Conservation (phyloP, 1,140 invertebrate species). For the Sitodiplosis mosellana region DNA sequence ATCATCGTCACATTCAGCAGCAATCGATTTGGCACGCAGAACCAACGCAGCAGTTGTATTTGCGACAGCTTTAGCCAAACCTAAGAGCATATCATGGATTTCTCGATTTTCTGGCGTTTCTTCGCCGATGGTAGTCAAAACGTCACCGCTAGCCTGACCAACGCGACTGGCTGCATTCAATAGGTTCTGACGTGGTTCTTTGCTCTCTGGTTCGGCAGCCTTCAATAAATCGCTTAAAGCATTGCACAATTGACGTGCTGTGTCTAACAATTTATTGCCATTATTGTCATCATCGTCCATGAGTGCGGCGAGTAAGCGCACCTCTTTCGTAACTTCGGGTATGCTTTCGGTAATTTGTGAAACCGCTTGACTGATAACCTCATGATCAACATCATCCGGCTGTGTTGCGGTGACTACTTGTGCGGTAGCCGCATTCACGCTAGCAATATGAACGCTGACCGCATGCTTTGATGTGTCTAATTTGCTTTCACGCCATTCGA, state of each 20-base stretch:
- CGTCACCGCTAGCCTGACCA: slow-evolving; percentile 86
- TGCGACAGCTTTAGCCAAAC: slow-evolving; percentile 86
- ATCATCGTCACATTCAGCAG: slow-evolving; percentile 64
- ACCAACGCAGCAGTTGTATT: slow-evolving; percentile 92
- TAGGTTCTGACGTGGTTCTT: slow-evolving; percentile 82
- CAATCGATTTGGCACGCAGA: slow-evolving; percentile 83
- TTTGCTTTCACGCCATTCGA: slow-evolving; percentile 85
- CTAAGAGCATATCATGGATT: slow-evolving; percentile 66
- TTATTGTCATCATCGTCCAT: slow-evolving; percentile 72
- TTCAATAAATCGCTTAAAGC: slow-evolving; percentile 90
- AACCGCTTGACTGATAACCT: slow-evolving; percentile 90
- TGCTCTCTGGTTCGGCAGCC: slow-evolving; percentile 82
- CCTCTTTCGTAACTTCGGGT: slow-evolving; percentile 87
- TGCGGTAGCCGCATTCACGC: slow-evolving; percentile 97
- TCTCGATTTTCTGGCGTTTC: slow-evolving; percentile 63
- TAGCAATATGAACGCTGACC: slow-evolving; percentile 89
- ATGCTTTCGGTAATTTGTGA: slow-evolving; percentile 92
- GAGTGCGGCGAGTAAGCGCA: slow-evolving; percentile 85
- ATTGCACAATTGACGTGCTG: slow-evolving; percentile 74
- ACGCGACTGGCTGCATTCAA: slow-evolving; percentile 86
- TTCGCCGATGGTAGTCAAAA: slow-evolving; percentile 89
- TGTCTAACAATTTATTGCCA: slow-evolving; percentile 76
- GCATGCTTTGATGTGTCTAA: slow-evolving; percentile 92
- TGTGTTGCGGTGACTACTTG: slow-evolving; percentile 76
- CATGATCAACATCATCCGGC: slow-evolving; percentile 73